Base-by-base conservation (phyloP, 2,113 vertebrate genomes). In the Australoheros scitulus region DNA sequence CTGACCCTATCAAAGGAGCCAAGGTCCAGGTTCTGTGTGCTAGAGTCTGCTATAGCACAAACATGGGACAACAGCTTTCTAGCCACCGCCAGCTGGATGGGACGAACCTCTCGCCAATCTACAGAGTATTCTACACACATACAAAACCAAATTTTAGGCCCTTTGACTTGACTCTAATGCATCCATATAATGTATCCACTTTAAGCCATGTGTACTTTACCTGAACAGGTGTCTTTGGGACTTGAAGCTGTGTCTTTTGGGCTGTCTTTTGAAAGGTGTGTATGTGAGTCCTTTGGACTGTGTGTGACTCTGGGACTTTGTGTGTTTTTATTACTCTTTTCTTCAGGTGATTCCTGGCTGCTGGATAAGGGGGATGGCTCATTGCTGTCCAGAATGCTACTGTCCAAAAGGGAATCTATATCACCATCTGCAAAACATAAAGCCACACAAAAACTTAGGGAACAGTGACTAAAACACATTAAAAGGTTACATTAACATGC, bases 41-140 rank as follows among this genome's bases (percentile, higher is more conserved):
- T 98, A 91, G 98, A 98, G 88, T 99, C 98, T 6, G 98, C 98
- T 43, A 99, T 98, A 26, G 98, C 98, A 82, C 98, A 99, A 85
- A 99, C 97, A 1, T 99, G 98, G 36, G 98, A 99, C 55, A 99
- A 95, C 65, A 99, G 95, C 92, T 99, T 99, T 92, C 99, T 97
- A 9, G 98, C 98, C 90, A 99, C 97, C 0, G 97, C 98, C 74
- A 99, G 93, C 94, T 99, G 98, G 91, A 98, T 96, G 17, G 98
- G 98, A 64, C 96, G 96, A n/a, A 98, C 92, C 56, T 96, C 94
- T 29, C 94, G 96, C 56, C 96, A 96, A 76, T 97, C 96, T 63
- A 95, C 87, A 1, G 80, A 89, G 76, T 93, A 96, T 85, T 95
- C 96, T 96, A 70, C 26, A 86, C 63, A 65, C 18, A 86, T 20